Conservation (phyloP, 1,140 invertebrate genomes). For the Panagrolaimus sp. region DNA sequence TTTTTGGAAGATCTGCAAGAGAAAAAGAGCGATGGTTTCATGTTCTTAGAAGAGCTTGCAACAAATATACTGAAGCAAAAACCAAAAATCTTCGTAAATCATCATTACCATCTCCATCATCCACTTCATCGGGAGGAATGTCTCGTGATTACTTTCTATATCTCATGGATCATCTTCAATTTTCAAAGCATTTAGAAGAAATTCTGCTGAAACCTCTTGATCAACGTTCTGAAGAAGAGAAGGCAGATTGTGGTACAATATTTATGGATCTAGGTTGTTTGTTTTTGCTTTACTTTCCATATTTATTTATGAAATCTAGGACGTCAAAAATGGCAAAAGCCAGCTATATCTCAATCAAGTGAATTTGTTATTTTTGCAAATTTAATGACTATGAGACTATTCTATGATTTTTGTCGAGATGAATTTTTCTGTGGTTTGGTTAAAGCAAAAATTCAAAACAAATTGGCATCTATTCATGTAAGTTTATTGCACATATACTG, state of each 20-base stretch:
- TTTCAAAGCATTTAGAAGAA: conserved; percentile 34
- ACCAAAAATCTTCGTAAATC: neutral
- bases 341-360: conserved; percentile 13
- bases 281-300: no score
- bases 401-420: conserved; percentile 69
- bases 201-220: neutral
- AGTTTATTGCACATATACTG: conserved; percentile 18
- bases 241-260: conserved; percentile 23
- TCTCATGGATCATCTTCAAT: conserved; percentile 40
- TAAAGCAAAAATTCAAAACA: conserved; percentile 73
- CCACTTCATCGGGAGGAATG: conserved; percentile 10
- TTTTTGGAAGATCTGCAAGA: conserved; percentile 75
- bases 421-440: conserved; percentile 64
- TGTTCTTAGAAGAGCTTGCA: conserved; percentile 34
- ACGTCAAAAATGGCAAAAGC: conserved; percentile 34
- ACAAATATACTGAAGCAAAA: conserved; percentile 44
- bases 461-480: conserved; percentile 75
- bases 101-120: neutral
- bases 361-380: conserved; percentile 45
- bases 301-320: conserved; percentile 46
- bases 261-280: conserved; percentile 46
- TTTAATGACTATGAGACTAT: conserved; percentile 33
- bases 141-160: conserved; percentile 34
- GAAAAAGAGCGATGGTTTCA: conserved; percentile 83
- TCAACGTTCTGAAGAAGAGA: neutral